A percentile compares a stretch with the other conserved stretches of the same genome.
These are phyloP conservation scores for Mionectes olivaceus DNA, from an alignment of 2,797 vertebrate species.

Conservation along the genomic window DNA sequence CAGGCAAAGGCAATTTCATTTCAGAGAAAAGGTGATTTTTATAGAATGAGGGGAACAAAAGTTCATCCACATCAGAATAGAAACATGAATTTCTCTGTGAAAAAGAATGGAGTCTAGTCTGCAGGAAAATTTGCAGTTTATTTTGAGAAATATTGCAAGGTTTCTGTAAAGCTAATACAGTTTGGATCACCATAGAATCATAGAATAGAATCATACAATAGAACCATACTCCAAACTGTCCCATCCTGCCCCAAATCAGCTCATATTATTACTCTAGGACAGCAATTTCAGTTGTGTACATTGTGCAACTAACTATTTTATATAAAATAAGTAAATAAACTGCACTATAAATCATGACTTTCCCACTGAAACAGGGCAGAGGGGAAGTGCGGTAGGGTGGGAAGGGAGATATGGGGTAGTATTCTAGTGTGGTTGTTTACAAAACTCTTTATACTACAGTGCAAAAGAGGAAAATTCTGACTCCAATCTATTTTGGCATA, in stretches of 20 bases:
- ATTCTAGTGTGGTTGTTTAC: neutral
- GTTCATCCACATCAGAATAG: neutral
- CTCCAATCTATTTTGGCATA: neutral
- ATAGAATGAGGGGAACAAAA: neutral
- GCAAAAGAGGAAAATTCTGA: neutral
- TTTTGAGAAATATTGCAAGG: neutral
- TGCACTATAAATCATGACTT: neutral
- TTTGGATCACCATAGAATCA: neutral
- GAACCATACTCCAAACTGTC: fast-evolving
- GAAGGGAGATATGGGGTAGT: neutral
- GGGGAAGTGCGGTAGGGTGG: neutral
- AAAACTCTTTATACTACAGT: neutral
- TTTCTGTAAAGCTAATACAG: neutral
- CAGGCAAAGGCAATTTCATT: neutral
- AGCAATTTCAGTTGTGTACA: neutral
- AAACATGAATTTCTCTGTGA: neutral
- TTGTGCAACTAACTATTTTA: neutral
- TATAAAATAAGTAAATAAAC: neutral
- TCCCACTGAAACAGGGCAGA: neutral
- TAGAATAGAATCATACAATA: too few species aligned
- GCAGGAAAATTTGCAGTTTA: neutral
- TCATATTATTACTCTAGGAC: neutral
- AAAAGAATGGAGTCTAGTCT: neutral
- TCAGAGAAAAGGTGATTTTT: neutral
- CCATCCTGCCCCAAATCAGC: fast-evolving